Base-by-base conservation (phyloP, 2,888 invertebrate species). In the Tupiocoris notatus region DNA sequence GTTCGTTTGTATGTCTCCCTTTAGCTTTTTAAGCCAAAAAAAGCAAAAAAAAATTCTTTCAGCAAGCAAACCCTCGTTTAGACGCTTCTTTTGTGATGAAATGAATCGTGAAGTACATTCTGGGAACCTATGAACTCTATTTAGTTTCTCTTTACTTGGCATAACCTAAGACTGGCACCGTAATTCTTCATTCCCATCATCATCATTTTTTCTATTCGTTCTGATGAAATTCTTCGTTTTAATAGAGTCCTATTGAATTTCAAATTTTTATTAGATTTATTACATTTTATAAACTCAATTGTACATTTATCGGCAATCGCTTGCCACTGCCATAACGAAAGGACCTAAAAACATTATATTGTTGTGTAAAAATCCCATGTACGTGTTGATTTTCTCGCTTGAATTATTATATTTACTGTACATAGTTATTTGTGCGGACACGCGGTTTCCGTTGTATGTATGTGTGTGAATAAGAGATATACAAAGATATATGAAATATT, bases 321-420 rank as follows among this genome's bases (percentile, higher is more conserved):
- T 79, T 78, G 79, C 79, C 79, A 79, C 79, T 79, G 79, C 79
- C 79, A 79, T 79, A 77, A 78, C 75, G 67, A 67, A 79, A 78
- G 79, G 79, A 79, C 79, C 79, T 79, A 79, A 79, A 77, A 58
- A 75, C 39, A 70, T 54, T 63, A 7, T 62, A 73, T 64, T 79
- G 76, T 39, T 39, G 12, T 39, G 39, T 39, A 39, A 39, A 39
- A 39, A 39, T 39, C 39, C 39, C 39, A 39, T 39, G 39, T 39
- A 39, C 39, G 39, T 39, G 39, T 39, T 39, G 39, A 39, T 39
- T 39, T 39, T 39, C 39, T 39, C 39, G 39, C 39, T 39, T 39
- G 39, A 39, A 39, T 39, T 39, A 39, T 39, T 12, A 39, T 39
- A 7, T 39, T 39, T 39, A 39, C 39, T 39, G 64, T 77, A 71